Evolutionary conservation across 2,797 vertebrate species (phyloP).

Genomic region (Alosa sapidissima): DNA sequence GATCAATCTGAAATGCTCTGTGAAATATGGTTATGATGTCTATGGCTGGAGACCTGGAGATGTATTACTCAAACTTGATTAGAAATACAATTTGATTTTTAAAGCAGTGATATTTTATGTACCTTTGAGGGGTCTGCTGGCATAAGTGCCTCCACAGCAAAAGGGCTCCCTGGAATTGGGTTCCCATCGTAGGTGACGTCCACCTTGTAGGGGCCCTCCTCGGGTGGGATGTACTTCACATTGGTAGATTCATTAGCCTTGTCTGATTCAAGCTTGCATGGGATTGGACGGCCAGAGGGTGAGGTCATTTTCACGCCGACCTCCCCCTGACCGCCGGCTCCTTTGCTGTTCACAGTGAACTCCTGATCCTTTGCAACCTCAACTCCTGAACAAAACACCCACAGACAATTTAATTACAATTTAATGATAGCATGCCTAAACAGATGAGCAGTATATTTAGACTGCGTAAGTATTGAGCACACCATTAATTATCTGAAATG

Average conservation of each 20-base stretch:
- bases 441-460: not conserved
- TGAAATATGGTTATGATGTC: not conserved
- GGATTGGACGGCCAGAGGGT: conserved; percentile 88
- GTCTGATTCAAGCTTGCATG: conserved; percentile 89
- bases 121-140: conserved; percentile 94
- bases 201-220: conserved; percentile 93
- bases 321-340: conserved; percentile 88
- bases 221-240: conserved; percentile 89
- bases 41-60: not conserved
- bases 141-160: conserved; percentile 88
- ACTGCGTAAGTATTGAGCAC: not conserved
- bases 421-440: not conserved
- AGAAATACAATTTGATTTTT: not conserved
- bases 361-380: conserved; percentile 92
- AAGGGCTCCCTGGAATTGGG: conserved; percentile 90
- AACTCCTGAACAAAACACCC: conserved; percentile 76
- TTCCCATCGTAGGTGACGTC: conserved; percentile 92
- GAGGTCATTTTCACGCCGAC: conserved; percentile 91
- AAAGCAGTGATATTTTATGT: conserved; percentile 30
- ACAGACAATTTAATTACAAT: not conserved
- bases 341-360: conserved; percentile 85
- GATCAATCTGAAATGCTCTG: not conserved
- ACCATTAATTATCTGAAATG: not conserved
- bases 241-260: conserved; percentile 77
- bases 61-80: not conserved